Conservation (phyloP, 2,113 vertebrate genomes). For the Caracal caracal region DNA sequence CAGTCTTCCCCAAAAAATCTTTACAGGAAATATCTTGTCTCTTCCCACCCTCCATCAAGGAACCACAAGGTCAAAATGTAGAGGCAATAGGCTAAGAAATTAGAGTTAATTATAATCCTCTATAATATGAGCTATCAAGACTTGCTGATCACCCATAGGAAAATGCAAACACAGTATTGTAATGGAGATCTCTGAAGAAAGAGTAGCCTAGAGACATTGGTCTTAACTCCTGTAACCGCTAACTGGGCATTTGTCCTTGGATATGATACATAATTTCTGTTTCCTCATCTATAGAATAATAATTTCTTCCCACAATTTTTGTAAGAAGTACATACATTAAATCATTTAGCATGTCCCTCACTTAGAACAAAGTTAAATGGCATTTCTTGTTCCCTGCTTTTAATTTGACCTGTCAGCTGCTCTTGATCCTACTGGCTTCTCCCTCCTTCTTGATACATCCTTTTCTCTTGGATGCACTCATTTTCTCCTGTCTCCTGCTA, state of each 20-base stretch:
- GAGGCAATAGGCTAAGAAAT: not conserved
- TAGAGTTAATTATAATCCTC: not conserved
- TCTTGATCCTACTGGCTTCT: not conserved
- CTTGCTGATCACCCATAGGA: not conserved
- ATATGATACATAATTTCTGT: not conserved
- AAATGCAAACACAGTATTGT: not conserved
- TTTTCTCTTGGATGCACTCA: not conserved
- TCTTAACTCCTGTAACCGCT: not conserved
- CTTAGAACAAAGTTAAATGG: slow-evolving; percentile 1
- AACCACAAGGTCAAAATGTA: slow-evolving; percentile 12
- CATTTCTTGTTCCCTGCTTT: not conserved
- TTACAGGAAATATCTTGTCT: slow-evolving; percentile 32
- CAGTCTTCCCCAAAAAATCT: not conserved
- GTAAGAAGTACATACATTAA: not conserved
- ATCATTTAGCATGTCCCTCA: not conserved
- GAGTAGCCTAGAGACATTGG: not conserved
- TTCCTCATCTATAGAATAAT: not conserved
- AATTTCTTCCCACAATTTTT: not conserved
- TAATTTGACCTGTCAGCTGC: not conserved
- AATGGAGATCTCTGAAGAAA: not conserved
- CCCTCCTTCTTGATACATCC: not conserved
- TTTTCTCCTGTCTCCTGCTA: not conserved
- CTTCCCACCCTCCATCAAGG: not conserved
- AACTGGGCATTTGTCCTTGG: not conserved
- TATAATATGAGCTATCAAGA: not conserved